A percentile compares a stretch with the other conserved stretches of the same genome.
These are phyloP conservation scores for Tipula unca DNA, from an alignment of 2,888 invertebrate genomes.

Conservation along the genomic window DNA sequence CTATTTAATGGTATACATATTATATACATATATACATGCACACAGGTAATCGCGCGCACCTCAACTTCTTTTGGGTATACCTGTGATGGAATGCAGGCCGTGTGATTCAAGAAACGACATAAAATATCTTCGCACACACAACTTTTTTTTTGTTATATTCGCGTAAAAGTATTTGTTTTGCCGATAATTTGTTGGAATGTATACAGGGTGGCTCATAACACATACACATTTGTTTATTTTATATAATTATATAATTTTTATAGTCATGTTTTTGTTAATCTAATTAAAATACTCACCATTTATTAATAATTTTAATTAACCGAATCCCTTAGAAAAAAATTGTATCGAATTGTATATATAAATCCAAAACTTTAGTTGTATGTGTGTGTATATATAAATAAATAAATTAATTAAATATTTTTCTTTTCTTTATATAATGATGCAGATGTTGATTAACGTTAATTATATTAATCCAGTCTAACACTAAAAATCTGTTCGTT, in stretches of 20 bases:
- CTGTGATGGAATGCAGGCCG: slow-evolving; percentile 15
- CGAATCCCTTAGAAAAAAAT: background rate
- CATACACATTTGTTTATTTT: background rate
- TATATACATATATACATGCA: background rate
- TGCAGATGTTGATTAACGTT: background rate
- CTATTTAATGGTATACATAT: background rate
- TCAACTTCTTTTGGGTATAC: background rate
- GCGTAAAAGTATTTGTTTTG: slow-evolving; percentile 16
- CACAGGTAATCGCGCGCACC: background rate
- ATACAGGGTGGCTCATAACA: background rate
- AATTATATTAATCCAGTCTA: background rate
- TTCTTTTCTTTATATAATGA: background rate
- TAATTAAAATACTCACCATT: background rate
- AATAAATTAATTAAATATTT: background rate
- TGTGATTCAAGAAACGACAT: slow-evolving; percentile 17
- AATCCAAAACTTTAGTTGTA: background rate
- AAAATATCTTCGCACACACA: background rate
- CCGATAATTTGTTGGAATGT: slow-evolving; percentile 18
- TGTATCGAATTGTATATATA: background rate
- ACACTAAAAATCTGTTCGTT: background rate
- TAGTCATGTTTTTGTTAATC: background rate
- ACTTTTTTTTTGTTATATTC: slow-evolving; percentile 8
- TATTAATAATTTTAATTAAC: background rate
- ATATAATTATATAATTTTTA: background rate
- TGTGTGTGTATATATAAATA: background rate